Conservation (phyloP, 2,888 invertebrate genomes). For the Ametastegia equiseti region DNA sequence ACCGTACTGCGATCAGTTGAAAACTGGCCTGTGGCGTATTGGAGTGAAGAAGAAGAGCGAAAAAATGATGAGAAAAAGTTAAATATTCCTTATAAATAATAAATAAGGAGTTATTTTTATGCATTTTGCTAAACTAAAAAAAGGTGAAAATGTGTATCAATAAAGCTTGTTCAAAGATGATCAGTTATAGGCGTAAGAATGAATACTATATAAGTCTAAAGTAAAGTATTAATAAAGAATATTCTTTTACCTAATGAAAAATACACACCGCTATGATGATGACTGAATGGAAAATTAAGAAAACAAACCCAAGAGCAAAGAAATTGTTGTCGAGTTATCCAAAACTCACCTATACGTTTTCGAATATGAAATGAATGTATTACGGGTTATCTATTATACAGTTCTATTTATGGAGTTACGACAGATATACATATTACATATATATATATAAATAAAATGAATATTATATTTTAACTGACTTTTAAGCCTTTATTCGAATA, state of each 20-base stretch:
- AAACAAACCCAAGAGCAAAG: not conserved
- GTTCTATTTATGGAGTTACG: not conserved
- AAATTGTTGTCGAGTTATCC: not conserved
- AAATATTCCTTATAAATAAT: conserved; percentile 4
- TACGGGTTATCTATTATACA: not conserved
- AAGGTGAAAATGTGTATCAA: not conserved
- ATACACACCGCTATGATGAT: not conserved
- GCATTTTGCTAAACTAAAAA: conserved; percentile 5
- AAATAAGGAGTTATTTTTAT: not conserved
- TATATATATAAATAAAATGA: not conserved
- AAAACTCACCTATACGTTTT: too few relatives aligned
- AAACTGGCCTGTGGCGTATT: conserved; percentile 14
- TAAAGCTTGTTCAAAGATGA: conserved; percentile 13
- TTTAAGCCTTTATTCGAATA: not conserved
- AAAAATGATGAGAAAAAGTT: not conserved
- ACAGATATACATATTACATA: too few relatives aligned
- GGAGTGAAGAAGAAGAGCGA: too few relatives aligned
- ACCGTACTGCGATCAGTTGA: not conserved
- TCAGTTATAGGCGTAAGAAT: not conserved
- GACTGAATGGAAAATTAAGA: not conserved
- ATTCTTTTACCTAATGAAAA: conserved; percentile 13
- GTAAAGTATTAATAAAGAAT: not conserved
- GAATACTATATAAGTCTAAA: not conserved
- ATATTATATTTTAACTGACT: not conserved
- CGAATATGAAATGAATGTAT: not conserved